Evolutionary conservation across 2,113 vertebrate genomes (phyloP).

Genomic region (Orientallactaga bullata): DNA sequence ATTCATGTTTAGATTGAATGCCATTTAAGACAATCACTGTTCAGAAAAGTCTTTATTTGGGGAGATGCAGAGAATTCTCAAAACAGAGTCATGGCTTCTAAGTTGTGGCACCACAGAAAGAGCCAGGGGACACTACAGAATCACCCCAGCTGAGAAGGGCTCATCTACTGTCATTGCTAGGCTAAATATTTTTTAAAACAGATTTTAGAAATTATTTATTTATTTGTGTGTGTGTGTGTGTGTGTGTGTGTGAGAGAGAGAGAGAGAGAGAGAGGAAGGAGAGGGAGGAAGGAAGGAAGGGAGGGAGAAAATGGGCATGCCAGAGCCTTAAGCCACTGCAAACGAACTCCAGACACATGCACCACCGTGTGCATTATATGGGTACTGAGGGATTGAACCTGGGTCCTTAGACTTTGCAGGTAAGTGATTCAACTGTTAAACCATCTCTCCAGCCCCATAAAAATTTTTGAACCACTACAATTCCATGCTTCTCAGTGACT

Average conservation of each 20-base stretch:
- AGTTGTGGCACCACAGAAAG: neutral
- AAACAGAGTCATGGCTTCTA: neutral
- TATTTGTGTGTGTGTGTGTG: no score
- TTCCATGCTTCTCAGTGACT: neutral
- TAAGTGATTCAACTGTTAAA: neutral
- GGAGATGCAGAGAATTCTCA: conserved; percentile 11
- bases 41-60: neutral
- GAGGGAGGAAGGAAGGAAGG: no score
- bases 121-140: neutral
- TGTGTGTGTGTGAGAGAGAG: no score
- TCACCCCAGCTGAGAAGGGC: neutral
- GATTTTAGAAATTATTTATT: no score
- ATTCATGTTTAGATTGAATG: neutral
- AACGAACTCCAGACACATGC: no score
- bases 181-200: neutral
- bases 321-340: no score
- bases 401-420: neutral
- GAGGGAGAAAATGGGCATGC: no score
- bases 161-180: neutral
- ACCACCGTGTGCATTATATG: no score
- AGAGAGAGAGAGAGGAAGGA: no score
- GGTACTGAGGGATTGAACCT: neutral
- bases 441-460: neutral
- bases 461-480: neutral
- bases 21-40: neutral